A percentile compares a stretch with the other conserved stretches of the same genome.
phyloP scores from a whole-genome alignment of 1,140 invertebrate genomes.

The Phocides pigmalion region DNA sequence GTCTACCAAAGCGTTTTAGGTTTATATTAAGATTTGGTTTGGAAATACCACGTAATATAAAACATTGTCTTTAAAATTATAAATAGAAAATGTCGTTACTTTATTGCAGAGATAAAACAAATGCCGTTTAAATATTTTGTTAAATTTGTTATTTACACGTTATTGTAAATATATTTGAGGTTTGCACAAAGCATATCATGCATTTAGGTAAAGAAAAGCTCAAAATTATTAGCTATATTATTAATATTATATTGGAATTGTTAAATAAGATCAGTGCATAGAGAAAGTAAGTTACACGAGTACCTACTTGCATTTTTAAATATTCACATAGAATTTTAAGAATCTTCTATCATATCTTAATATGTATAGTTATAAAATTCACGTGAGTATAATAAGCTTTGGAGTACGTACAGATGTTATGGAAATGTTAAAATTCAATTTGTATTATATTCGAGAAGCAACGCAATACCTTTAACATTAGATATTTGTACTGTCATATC shows the following conservation, averaged over 20 bases:
- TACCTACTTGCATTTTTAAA: slow-evolving; percentile 35
- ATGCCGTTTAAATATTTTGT: slow-evolving; percentile 56
- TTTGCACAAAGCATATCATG: slow-evolving; percentile 66
- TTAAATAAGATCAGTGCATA: slow-evolving; percentile 52
- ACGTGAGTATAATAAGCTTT: slow-evolving; percentile 19
- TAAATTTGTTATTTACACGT: slow-evolving; percentile 68
- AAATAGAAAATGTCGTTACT: slow-evolving; percentile 47
- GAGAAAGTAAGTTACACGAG: slow-evolving; percentile 28
- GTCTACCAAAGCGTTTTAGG: slow-evolving; percentile 61
- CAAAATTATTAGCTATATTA: slow-evolving; percentile 60
- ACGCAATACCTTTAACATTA: slow-evolving; percentile 58
- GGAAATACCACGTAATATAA: slow-evolving; percentile 38
- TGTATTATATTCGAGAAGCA: slow-evolving; percentile 48
- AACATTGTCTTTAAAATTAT: slow-evolving; percentile 41
- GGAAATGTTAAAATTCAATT: slow-evolving; percentile 21
- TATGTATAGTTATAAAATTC: slow-evolving; percentile 32
- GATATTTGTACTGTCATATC: slow-evolving; percentile 63
- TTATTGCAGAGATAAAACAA: slow-evolving; percentile 27
- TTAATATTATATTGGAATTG: slow-evolving; percentile 41
- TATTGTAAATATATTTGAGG: slow-evolving; percentile 66
- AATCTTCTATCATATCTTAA: slow-evolving; percentile 34
- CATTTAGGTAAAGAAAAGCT: slow-evolving; percentile 56
- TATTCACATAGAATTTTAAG: slow-evolving; percentile 32
- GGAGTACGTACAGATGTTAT: slow-evolving; percentile 4
- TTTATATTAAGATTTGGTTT: slow-evolving; percentile 44